These are phyloP conservation scores for Aurelia coerulea DNA, from an alignment of 30 jellyfish, hydroid and myxozoan genomes.

Conservation along the genomic window DNA sequence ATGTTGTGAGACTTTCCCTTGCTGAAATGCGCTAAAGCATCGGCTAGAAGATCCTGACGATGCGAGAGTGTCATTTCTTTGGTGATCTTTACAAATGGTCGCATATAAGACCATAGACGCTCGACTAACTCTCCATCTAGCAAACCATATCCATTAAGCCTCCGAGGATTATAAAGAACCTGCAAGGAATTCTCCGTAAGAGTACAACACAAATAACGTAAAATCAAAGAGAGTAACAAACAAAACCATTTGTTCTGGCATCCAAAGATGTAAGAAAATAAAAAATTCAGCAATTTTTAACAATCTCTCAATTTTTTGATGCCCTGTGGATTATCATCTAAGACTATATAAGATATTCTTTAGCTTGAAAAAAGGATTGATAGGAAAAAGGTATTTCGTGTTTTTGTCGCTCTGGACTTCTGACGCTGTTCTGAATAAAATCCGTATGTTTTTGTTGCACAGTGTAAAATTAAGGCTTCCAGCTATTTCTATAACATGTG, in stretches of 20 bases:
- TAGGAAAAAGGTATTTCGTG: too few species aligned
- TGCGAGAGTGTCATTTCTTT: constrained; percentile 32
- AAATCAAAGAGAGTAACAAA: background rate
- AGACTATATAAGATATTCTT: too few species aligned
- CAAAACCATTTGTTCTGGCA: background rate
- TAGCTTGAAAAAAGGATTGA: too few species aligned
- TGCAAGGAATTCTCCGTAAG: background rate
- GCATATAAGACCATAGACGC: constrained; percentile 50
- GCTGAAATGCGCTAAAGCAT: constrained; percentile 26
- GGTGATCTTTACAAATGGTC: constrained; percentile 22
- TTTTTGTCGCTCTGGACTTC: too few species aligned
- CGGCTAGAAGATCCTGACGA: constrained; percentile 25
- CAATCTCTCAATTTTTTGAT: too few species aligned
- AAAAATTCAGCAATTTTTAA: too few species aligned
- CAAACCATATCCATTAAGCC: constrained; percentile 22
- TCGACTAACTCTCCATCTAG: constrained; percentile 53
- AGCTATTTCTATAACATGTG: too few species aligned
- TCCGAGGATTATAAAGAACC: constrained; percentile 30
- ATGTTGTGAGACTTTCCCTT: constrained; percentile 13
- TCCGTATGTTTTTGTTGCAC: too few species aligned
- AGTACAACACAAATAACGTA: background rate
- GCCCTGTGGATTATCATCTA: too few species aligned
- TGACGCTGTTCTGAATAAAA: too few species aligned
- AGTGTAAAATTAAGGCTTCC: too few species aligned
- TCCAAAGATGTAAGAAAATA: background rate